These are phyloP conservation scores for Monarcha castaneiventris DNA, from an alignment of 2,113 vertebrate species.

Conservation along the genomic window DNA sequence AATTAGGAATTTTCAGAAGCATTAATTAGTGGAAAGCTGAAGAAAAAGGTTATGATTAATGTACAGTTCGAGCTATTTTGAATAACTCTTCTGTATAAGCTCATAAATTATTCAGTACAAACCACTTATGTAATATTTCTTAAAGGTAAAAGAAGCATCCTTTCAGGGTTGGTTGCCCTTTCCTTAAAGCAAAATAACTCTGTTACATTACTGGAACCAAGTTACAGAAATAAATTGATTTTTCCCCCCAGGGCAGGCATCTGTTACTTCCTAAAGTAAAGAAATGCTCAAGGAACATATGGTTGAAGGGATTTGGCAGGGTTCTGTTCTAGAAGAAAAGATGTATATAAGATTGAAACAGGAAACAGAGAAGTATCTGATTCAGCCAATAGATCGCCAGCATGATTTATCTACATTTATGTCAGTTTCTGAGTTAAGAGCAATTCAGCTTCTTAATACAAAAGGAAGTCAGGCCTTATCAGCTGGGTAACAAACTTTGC, in stretches of 20 bases:
- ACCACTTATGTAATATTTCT: conserved; percentile 52
- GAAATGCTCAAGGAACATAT: conserved; percentile 40
- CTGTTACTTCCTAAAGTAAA: conserved; percentile 55
- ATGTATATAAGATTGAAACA: not conserved
- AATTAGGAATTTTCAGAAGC: conserved; percentile 21
- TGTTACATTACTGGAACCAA: conserved; percentile 33
- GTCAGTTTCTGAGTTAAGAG: not conserved
- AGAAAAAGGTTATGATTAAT: not conserved
- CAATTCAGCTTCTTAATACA: not conserved
- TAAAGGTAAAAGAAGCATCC: conserved; percentile 48
- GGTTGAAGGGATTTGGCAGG: conserved; percentile 15
- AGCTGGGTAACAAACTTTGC: not conserved
- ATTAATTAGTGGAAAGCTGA: conserved; percentile 41
- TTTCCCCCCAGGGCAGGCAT: not conserved
- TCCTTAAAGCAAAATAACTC: conserved; percentile 32
- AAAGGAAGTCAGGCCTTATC: not conserved
- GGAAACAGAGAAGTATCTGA: not conserved
- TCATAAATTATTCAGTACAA: conserved; percentile 58
- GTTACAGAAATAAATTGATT: conserved; percentile 54
- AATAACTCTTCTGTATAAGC: conserved; percentile 11
- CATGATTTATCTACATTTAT: conserved; percentile 4
- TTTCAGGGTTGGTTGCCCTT: conserved; percentile 29
- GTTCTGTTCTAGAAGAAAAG: not conserved
- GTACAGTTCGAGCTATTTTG: not conserved
- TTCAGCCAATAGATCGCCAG: not conserved